These are phyloP conservation scores for Solenopsis fugax DNA, from an alignment of 1,140 invertebrate genomes.

Conservation along the genomic window DNA sequence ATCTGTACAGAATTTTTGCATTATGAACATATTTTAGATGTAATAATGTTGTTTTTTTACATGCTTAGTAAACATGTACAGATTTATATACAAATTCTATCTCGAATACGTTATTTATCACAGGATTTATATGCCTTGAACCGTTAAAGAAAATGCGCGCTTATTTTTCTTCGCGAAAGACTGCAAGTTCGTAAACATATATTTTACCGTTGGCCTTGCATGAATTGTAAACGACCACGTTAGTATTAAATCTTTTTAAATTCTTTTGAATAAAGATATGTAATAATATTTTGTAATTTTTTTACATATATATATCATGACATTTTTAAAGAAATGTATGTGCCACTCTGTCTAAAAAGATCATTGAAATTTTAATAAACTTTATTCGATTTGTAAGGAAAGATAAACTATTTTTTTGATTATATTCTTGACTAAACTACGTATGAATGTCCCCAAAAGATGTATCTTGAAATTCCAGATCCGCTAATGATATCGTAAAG, in stretches of 20 bases:
- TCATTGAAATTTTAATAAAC: background rate
- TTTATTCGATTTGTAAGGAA: background rate
- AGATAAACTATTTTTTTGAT: background rate
- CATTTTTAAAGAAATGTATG: background rate
- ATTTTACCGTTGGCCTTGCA: background rate
- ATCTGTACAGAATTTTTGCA: background rate
- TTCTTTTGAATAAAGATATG: background rate
- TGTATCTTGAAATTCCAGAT: background rate
- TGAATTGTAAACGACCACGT: background rate
- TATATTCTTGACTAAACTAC: background rate
- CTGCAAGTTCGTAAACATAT: conserved; percentile 19
- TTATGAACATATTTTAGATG: background rate
- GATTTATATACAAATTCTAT: background rate
- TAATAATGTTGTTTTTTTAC: background rate
- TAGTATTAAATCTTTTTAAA: background rate
- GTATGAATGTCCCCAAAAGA: background rate
- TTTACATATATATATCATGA: background rate
- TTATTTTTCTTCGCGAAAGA: conserved; percentile 1
- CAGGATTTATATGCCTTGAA: background rate
- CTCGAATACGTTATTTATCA: background rate
- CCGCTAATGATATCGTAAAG: conserved; percentile 8
- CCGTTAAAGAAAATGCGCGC: background rate
- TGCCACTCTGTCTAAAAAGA: background rate
- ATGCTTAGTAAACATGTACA: background rate
- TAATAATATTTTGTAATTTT: conserved; percentile 1